Evolutionary conservation across 2,797 vertebrate species (phyloP).

Genomic region (Takifugu ocellatus): DNA sequence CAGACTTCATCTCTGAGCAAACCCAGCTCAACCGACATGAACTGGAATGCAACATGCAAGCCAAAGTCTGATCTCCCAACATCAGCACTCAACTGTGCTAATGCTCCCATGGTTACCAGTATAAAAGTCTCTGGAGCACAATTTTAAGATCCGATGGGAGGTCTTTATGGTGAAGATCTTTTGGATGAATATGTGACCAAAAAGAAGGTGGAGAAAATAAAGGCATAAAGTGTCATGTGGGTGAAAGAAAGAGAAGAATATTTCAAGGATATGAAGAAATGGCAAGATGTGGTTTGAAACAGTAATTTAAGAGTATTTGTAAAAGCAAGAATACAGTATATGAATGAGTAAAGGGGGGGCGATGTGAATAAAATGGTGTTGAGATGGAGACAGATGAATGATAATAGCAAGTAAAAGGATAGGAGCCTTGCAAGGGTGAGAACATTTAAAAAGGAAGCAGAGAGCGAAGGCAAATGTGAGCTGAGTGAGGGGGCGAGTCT

Average conservation of each 20-base stretch:
- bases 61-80: conserved; percentile 4
- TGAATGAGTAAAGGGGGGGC: conserved; percentile 10
- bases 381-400: conserved; percentile 26
- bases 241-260: not conserved
- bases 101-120: conserved; percentile 2
- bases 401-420: conserved; percentile 38
- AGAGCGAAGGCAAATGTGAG: conserved; percentile 19
- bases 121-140: conserved; percentile 13
- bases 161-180: not conserved
- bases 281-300: conserved; percentile 8
- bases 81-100: conserved; percentile 6
- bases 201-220: conserved; percentile 13
- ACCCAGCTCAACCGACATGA: not conserved
- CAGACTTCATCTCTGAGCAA: not conserved
- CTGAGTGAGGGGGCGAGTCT: conserved; percentile 48
- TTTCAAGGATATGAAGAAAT: conserved; percentile 1
- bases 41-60: not conserved
- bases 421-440: conserved; percentile 16
- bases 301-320: conserved; percentile 11
- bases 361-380: conserved; percentile 33
- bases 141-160: conserved; percentile 9
- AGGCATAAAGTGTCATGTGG: conserved; percentile 3
- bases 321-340: conserved; percentile 9
- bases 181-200: conserved; percentile 13
- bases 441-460: conserved; percentile 34